Evolutionary conservation across 2,888 invertebrate genomes (phyloP).

Genomic region (Bombylius major): DNA sequence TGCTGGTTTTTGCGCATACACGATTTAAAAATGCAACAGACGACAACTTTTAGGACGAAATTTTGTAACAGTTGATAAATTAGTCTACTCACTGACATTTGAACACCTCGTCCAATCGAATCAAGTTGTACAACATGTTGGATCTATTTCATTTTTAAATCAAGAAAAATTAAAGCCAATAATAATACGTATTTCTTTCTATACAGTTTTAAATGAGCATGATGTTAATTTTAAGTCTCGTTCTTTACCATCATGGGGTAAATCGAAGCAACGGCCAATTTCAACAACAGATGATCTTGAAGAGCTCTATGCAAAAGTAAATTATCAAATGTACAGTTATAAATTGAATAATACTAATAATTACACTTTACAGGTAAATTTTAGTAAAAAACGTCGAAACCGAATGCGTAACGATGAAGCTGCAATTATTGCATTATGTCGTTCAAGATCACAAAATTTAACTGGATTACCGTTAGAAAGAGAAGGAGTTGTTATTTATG

Average conservation of each 20-base stretch:
- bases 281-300: slow-evolving; percentile 56
- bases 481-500: slow-evolving; percentile 69
- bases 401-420: slow-evolving; percentile 73
- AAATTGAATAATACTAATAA: neutral
- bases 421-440: slow-evolving; percentile 62
- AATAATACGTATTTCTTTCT: no score
- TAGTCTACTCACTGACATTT: no score
- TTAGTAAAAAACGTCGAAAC: slow-evolving; percentile 67
- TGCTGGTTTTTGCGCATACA: no score
- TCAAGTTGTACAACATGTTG: no score
- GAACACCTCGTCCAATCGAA: no score
- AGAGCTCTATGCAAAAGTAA: slow-evolving; percentile 56
- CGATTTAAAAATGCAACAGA: no score
- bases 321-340: neutral
- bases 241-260: slow-evolving; percentile 58
- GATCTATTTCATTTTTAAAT: no score
- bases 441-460: slow-evolving; percentile 53
- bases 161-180: no score
- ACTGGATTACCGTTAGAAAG: slow-evolving; percentile 31
- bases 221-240: slow-evolving; percentile 45
- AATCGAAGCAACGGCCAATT: slow-evolving; percentile 48
- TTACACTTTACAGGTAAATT: slow-evolving; percentile 46
- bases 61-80: no score
- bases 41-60: no score
- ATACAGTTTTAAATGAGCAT: slow-evolving; percentile 47